Base-by-base conservation (phyloP, 2,888 invertebrate genomes). In the Acrocera orbiculus region DNA sequence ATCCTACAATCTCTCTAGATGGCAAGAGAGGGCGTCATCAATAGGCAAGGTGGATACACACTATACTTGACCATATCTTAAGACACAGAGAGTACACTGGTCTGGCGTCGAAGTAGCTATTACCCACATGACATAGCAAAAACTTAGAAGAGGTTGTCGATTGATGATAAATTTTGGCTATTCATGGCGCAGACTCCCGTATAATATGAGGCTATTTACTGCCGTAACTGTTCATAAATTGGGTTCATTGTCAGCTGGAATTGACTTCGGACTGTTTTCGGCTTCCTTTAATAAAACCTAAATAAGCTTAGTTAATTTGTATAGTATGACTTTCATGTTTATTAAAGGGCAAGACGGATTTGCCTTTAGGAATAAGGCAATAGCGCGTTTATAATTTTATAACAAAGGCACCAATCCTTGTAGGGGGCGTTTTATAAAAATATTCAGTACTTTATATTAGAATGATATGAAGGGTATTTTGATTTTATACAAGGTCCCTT, bases 171-270 rank as follows among this genome's bases (percentile, higher is more conserved):
- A 39, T 40, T 31, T 37, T 16, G 27, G 23, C 30, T 36, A 32
- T 35, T 37, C 35, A 37, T 26, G 25, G 36, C 36, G 31, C 36
- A 39, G 24, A 29, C 36, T 36, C 36, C 36, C 34, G 39, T 34
- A 28, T 34, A 35, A 35, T 30, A 27, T 35, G 27, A 16, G 33
- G 32, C 37, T 34, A 35, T 40, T 25, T 29, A 34, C n/a, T 30
- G 19, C 35, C 22, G 33, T 35, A 37, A 37, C 40, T 37, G 38
- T 40, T 38, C 38, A 36, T 38, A 40, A 40, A 38, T 40, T 40
- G 38, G 40, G 38, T 40, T 40, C 36, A 40, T 40, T 40, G 40
- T 40, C 35, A 35, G 35, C 23, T 28, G 34, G 38, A 38, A 38
- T 40, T 40, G 36, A 27, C 40, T 40, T 40, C 17, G 29, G 36